Conservation (phyloP, 2,113 vertebrate species). For the Pseudorasbora parva region DNA sequence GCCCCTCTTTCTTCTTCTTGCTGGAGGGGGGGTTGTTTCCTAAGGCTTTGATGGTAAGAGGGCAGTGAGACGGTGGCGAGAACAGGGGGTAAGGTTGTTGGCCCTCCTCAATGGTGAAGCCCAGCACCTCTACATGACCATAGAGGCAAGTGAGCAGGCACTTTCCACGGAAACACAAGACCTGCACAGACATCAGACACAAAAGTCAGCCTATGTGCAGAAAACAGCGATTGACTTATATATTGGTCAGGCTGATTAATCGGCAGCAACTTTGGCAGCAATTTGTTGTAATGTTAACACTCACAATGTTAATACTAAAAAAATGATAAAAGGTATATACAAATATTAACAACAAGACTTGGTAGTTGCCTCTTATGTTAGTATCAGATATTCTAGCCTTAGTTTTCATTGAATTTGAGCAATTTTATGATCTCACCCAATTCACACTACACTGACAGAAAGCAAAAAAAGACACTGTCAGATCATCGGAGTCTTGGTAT, state of each 20-base stretch:
- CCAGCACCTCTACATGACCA: conserved; percentile 86
- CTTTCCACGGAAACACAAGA: conserved; percentile 84
- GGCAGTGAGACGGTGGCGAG: conserved; percentile 83
- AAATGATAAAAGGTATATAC: too few relatives aligned
- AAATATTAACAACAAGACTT: too few relatives aligned
- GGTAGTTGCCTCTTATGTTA: too few relatives aligned
- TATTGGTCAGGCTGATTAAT: background rate
- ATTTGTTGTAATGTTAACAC: background rate
- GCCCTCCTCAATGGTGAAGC: conserved; percentile 83
- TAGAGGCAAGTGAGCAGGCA: conserved; percentile 87
- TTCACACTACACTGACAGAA: too few relatives aligned
- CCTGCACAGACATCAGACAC: conserved; percentile 62
- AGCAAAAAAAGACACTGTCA: too few relatives aligned
- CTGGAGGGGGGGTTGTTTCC: conserved; percentile 59
- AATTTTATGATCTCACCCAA: too few relatives aligned
- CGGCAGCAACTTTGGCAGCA: background rate
- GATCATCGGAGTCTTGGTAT: too few relatives aligned
- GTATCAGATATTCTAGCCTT: too few relatives aligned
- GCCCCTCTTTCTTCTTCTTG: conserved; percentile 66
- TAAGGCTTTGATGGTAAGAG: conserved; percentile 77
- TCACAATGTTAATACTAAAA: background rate
- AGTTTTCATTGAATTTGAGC: too few relatives aligned
- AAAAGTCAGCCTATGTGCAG: background rate
- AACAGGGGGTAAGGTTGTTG: conserved; percentile 84
- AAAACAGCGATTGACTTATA: background rate